These are phyloP conservation scores for Brachypodius melanocephalos DNA, from an alignment of 2,113 vertebrate species.

Conservation along the genomic window DNA sequence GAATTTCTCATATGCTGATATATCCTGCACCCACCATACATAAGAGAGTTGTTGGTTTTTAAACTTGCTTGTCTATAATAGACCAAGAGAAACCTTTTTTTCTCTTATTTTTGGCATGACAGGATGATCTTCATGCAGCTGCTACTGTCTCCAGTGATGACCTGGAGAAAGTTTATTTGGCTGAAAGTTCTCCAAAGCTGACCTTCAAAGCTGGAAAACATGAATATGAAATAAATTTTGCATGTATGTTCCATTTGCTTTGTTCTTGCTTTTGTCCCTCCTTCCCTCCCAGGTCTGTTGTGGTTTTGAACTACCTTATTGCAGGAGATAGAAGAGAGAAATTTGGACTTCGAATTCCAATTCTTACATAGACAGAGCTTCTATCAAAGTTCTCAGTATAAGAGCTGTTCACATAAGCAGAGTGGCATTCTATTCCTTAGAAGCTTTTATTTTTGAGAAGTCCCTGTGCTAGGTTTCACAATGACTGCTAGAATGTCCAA, in stretches of 20 bases:
- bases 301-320: neutral
- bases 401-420: neutral
- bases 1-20: neutral
- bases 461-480: neutral
- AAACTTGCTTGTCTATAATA: neutral
- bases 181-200: constrained; percentile 56
- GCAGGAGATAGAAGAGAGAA: neutral
- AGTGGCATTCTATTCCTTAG: neutral
- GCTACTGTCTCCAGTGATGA: constrained; percentile 77
- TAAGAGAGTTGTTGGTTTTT: neutral
- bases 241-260: constrained; percentile 66
- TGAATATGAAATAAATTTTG: constrained; percentile 81
- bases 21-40: neutral
- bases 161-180: constrained; percentile 80
- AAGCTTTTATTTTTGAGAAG: neutral
- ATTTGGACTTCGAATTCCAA: neutral
- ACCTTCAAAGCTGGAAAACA: constrained; percentile 80
- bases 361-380: neutral
- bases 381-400: neutral
- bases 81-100: neutral
- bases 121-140: constrained; percentile 70
- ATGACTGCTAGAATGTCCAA: neutral
- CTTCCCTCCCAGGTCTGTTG: neutral
- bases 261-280: neutral
- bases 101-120: neutral